Conservation (phyloP, 2,113 vertebrate species). For the Polyodon spathula region DNA sequence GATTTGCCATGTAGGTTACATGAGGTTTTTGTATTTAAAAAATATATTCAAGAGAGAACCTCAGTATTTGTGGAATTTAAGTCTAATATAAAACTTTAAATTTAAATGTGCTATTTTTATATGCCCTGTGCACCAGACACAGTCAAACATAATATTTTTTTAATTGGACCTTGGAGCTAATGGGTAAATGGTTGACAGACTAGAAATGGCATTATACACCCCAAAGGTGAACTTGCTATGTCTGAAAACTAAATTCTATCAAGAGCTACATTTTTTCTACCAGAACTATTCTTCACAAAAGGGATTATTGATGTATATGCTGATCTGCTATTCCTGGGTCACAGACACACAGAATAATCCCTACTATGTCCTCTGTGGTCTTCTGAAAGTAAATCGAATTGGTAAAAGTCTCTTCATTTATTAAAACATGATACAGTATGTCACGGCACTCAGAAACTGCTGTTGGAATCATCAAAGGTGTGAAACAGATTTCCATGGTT, state of each 20-base stretch:
- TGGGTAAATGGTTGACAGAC: neutral
- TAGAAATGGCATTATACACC: conserved; percentile 9
- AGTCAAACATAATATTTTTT: neutral
- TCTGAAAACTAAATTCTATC: conserved; percentile 9
- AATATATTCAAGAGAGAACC: too few species aligned
- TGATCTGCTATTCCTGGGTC: conserved; percentile 4
- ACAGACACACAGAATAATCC: conserved; percentile 21
- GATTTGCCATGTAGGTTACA: too few species aligned
- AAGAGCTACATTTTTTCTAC: conserved; percentile 3
- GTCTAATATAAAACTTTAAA: too few species aligned
- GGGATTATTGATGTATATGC: neutral
- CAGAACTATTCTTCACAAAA: conserved; percentile 7
- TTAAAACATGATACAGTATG: conserved; percentile 26
- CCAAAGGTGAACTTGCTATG: neutral
- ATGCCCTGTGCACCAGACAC: conserved; percentile 15
- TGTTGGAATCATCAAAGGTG: conserved; percentile 28
- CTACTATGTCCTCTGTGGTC: conserved; percentile 13
- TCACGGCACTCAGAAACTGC: conserved; percentile 17
- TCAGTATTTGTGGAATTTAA: too few species aligned
- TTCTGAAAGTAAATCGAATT: conserved; percentile 31
- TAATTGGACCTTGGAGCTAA: neutral
- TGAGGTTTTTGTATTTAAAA: too few species aligned
- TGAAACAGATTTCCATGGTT: conserved; percentile 32
- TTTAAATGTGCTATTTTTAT: too few species aligned
- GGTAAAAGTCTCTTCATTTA: conserved; percentile 23